Percentiles rank a stretch among this genome's conserved stretches.
Conservation (phyloP, 1,140 invertebrate species). For the Cephus cinctus region DNA sequence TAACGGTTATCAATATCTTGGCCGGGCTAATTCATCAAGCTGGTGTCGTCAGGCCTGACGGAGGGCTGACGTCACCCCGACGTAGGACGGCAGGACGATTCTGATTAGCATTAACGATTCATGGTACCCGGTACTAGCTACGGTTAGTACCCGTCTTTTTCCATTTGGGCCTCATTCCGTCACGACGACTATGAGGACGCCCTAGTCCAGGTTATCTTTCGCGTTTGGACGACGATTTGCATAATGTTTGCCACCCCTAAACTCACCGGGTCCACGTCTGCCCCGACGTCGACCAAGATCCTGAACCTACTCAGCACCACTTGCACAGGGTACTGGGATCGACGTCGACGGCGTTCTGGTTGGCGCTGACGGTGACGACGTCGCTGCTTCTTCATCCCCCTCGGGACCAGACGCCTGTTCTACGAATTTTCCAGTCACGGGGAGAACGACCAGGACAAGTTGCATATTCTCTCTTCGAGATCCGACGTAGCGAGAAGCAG, state of each 20-base stretch:
- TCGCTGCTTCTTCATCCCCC: no score
- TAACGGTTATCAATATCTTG: constrained; percentile 37
- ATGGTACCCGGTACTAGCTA: constrained; percentile 44
- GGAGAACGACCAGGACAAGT: constrained; percentile 35
- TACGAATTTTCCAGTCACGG: constrained; percentile 43
- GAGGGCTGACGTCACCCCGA: constrained; percentile 42
- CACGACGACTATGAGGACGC: constrained; percentile 31
- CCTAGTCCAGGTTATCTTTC: constrained; percentile 41
- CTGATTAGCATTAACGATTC: constrained; percentile 53
- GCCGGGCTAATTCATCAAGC: constrained; percentile 44
- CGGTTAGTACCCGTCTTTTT: constrained; percentile 32
- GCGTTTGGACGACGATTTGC: constrained; percentile 43
- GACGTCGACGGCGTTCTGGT: no score
- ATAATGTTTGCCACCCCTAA: constrained; percentile 42
- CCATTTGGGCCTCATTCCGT: constrained; percentile 25
- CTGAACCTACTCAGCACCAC: no score
- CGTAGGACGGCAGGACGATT: constrained; percentile 35
- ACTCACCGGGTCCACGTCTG: no score
- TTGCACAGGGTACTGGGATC: no score
- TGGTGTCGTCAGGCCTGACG: constrained; percentile 37
- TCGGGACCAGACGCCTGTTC: no score
- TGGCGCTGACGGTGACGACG: no score
- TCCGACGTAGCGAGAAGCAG: constrained; percentile 28
- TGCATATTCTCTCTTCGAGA: constrained; percentile 39
- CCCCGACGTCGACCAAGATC: no score